Evolutionary conservation across 2,888 invertebrate genomes (phyloP).

Genomic region (Nasonia oneida): DNA sequence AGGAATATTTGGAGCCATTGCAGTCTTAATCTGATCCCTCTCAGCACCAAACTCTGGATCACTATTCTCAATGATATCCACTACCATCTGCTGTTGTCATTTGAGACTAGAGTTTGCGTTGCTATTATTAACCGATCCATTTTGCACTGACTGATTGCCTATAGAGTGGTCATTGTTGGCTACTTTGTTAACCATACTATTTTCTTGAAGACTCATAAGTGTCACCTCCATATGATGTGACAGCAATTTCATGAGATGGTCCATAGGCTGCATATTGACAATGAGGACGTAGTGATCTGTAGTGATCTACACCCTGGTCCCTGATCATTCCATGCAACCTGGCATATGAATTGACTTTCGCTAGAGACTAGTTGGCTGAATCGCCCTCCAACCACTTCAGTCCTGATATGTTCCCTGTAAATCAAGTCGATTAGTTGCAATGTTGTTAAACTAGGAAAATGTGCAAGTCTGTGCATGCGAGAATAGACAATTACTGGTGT

Average conservation of each 20-base stretch:
- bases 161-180: neutral
- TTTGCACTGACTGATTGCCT: neutral
- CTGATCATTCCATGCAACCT: constrained; percentile 84
- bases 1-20: constrained; percentile 67
- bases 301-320: constrained; percentile 83
- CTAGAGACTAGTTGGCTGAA: constrained; percentile 73
- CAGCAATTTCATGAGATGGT: constrained; percentile 84
- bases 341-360: constrained; percentile 79
- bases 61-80: constrained; percentile 68
- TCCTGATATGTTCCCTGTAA: constrained; percentile 70
- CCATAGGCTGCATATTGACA: constrained; percentile 83
- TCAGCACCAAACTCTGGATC: constrained; percentile 70
- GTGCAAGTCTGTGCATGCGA: constrained; percentile 60
- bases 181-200: constrained; percentile 71
- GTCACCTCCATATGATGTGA: constrained; percentile 86
- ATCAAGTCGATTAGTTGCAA: neutral
- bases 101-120: constrained; percentile 66
- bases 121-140: neutral
- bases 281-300: constrained; percentile 84
- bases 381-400: constrained; percentile 79
- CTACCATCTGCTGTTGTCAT: constrained; percentile 69
- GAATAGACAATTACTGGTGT: constrained; percentile 79
- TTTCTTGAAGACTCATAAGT: constrained; percentile 81
- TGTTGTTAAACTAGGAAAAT: neutral
- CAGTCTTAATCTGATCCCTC: constrained; percentile 67